Evolutionary conservation across 2,888 invertebrate genomes (phyloP), one percentile per base, ranked within the genome.

Genomic region (Gymnosoma rotundatum): DNA sequence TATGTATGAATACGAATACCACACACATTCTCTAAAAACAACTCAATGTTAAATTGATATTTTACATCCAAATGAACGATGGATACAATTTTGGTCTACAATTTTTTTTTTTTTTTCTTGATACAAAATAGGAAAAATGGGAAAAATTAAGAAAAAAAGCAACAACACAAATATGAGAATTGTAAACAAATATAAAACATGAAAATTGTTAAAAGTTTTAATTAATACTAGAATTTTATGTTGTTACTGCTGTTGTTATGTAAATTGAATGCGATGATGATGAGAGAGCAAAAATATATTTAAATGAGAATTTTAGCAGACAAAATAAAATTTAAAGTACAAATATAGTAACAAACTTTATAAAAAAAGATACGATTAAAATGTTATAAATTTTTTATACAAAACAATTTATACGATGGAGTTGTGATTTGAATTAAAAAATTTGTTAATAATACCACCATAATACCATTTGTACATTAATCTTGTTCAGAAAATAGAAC

Each of bases 171-270:
- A 74, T 75, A 75, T 72, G 52, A 79, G 64, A 50, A 73, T 67
- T 86, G 79, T 79, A 76, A 84, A 83, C 80, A 79, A 64, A 79
- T 60, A 63, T 42, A 69, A 69, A 85, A 83, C 83, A 84, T 81
- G 72, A 58, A 80, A 81, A 80, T 84, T 86, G 87, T 87, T 84
- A 80, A 84, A 90, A 90, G 88, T 90, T 90, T 90, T 90, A 90
- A 90, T 90, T 90, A 90, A 90, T 90, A 88, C 90, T 88, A 88
- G 89, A 90, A 88, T 89, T 90, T 67, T 66, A 76, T 76, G 66
- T 72, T 83, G 76, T 76, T 78, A 63, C 70, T 76, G 60, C 67
- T 79, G 64, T 79, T 79, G 73, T 66, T 70, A 58, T 79, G 52
- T 66, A 79, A 79, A 73, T 73, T 79, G 52, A 20, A 60, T 66